Percentiles rank a stretch among this genome's conserved stretches.
Conservation (phyloP, 2,888 invertebrate species). For the Eupelmus urozonus region DNA sequence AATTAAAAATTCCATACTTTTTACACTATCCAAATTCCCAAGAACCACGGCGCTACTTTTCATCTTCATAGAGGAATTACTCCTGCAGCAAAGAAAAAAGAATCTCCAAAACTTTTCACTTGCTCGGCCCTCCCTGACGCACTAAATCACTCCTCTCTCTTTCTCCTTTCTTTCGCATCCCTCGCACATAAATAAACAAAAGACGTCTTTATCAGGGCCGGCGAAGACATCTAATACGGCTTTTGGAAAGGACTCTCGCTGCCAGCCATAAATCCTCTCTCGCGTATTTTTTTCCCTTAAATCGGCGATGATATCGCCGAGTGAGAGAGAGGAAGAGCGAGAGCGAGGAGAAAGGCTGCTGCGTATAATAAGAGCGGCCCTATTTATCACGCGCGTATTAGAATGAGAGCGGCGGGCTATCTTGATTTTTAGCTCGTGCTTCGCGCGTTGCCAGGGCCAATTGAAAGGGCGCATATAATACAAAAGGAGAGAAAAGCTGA, state of each 20-base stretch:
- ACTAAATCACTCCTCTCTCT: no score
- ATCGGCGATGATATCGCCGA: constrained; percentile 46
- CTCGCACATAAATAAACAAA: constrained; percentile 51
- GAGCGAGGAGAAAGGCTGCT: constrained; percentile 34
- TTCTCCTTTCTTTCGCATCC: no score
- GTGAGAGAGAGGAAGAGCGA: background rate
- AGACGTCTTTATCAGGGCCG: constrained; percentile 47
- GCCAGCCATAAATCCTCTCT: constrained; percentile 35
- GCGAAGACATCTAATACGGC: constrained; percentile 52
- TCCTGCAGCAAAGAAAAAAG: no score
- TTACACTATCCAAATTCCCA: no score
- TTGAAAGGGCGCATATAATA: background rate
- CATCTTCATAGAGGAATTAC: no score
- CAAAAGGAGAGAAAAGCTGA: background rate
- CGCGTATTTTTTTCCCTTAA: constrained; percentile 51
- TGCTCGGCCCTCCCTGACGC: no score
- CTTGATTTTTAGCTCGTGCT: constrained; percentile 36
- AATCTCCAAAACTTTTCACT: no score
- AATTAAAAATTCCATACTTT: no score
- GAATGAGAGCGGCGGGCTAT: constrained; percentile 36
- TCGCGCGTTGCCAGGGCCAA: background rate
- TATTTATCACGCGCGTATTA: constrained; percentile 55
- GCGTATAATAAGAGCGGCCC: constrained; percentile 73
- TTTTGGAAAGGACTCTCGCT: constrained; percentile 31
- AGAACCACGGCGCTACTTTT: no score